A percentile compares a stretch with the other conserved stretches of the same genome.
Evolutionary conservation across 2,113 vertebrate species (phyloP).

Genomic region (Alligator sinensis): DNA sequence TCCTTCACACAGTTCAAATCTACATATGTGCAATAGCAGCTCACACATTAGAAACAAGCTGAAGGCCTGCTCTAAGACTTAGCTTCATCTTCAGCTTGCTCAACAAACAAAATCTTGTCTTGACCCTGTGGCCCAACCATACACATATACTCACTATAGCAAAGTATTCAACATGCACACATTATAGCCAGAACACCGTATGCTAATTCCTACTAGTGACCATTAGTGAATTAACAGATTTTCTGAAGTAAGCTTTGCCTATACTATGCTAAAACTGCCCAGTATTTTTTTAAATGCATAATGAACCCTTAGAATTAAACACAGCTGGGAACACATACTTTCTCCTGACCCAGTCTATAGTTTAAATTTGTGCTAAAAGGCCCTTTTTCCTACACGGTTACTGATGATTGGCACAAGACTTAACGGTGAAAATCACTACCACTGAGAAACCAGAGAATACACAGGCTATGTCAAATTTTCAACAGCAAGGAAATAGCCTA

Average conservation of each 20-base stretch:
- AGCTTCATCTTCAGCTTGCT: neutral
- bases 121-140: neutral
- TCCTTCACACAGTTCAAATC: neutral
- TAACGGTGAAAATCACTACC: too few species aligned
- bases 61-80: neutral
- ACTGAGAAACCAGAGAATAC: too few species aligned
- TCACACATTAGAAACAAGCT: neutral
- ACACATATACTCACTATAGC: neutral
- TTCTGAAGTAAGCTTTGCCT: neutral
- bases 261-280: neutral
- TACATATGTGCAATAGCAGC: neutral
- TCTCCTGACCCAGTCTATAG: neutral
- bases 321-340: neutral
- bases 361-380: neutral
- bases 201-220: neutral
- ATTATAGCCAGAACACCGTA: neutral
- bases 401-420: too few species aligned
- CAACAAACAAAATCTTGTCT: neutral
- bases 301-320: neutral
- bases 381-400: too few species aligned
- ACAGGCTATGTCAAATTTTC: too few species aligned
- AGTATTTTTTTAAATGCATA: neutral
- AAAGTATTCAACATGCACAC: neutral
- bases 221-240: neutral
- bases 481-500: too few species aligned